A percentile compares a stretch with the other conserved stretches of the same genome.
Conservation (phyloP, 1,140 invertebrate genomes). For the Pomacea maculata region DNA sequence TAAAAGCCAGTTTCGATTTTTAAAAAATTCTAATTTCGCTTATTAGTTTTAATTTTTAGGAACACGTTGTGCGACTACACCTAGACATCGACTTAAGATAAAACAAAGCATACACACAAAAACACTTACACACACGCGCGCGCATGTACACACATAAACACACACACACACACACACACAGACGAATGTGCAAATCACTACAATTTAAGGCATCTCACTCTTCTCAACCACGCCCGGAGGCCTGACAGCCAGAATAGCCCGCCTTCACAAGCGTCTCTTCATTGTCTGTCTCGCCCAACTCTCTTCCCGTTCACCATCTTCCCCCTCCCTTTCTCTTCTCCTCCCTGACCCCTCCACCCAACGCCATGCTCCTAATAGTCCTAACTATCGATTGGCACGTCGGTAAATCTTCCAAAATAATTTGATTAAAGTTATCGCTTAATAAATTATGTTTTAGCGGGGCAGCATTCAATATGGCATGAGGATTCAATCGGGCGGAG, state of each 20-base stretch:
- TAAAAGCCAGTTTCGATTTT: too few species aligned
- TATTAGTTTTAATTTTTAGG: too few species aligned
- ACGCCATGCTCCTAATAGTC: neutral
- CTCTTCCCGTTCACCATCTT: neutral
- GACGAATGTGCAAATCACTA: too few species aligned
- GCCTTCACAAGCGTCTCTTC: neutral
- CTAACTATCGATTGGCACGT: slow-evolving; percentile 5
- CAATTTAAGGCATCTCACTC: too few species aligned
- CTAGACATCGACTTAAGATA: too few species aligned
- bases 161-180: neutral
- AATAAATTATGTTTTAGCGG: slow-evolving; percentile 30
- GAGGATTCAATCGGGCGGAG: neutral
- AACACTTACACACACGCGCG: slow-evolving; percentile 5
- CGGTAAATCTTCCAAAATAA: slow-evolving; percentile 31
- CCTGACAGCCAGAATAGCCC: neutral
- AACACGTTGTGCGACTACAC: too few species aligned
- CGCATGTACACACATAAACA: slow-evolving; percentile 2
- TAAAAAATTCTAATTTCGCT: too few species aligned
- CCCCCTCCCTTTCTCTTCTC: neutral
- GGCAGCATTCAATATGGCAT: slow-evolving; percentile 20
- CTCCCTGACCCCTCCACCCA: neutral
- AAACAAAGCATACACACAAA: slow-evolving; percentile 11
- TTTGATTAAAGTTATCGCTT: slow-evolving; percentile 36
- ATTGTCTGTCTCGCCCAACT: neutral
- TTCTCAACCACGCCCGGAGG: too few species aligned